Evolutionary conservation across 2,113 vertebrate species (phyloP).

Genomic region (Python bivittatus): DNA sequence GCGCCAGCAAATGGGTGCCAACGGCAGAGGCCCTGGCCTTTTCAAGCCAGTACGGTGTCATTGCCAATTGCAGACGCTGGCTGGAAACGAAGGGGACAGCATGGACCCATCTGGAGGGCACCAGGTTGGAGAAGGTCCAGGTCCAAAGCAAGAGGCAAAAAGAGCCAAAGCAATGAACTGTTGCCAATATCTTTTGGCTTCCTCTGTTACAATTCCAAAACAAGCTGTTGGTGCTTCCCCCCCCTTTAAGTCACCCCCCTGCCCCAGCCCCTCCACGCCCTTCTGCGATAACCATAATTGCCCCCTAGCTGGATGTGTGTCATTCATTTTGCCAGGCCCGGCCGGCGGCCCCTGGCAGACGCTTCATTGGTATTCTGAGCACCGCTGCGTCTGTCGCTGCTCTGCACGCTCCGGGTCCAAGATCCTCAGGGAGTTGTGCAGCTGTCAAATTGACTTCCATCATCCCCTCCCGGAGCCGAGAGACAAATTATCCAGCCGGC

Average conservation of each 20-base stretch:
- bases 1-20: background rate
- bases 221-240: constrained; percentile 34
- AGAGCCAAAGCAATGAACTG: background rate
- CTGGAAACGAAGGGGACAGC: background rate
- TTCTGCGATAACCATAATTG: constrained; percentile 65
- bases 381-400: constrained; percentile 68
- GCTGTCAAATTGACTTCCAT: constrained; percentile 77
- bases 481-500: constrained; percentile 72
- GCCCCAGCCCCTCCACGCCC: background rate
- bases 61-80: no score
- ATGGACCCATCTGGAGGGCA: fast-evolving
- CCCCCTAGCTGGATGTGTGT: constrained; percentile 65
- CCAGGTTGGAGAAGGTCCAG: background rate
- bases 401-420: constrained; percentile 66
- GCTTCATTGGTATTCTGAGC: constrained; percentile 71
- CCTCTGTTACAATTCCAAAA: background rate
- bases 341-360: constrained; percentile 61
- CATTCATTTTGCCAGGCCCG: constrained; percentile 62
- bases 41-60: background rate
- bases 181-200: constrained; percentile 17
- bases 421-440: constrained; percentile 72
- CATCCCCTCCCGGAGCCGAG: constrained; percentile 62
- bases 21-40: no score
- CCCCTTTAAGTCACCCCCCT: background rate
- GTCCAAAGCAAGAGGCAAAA: background rate